Conservation (phyloP, 2,113 vertebrate species). For the Lathamus discolor region DNA sequence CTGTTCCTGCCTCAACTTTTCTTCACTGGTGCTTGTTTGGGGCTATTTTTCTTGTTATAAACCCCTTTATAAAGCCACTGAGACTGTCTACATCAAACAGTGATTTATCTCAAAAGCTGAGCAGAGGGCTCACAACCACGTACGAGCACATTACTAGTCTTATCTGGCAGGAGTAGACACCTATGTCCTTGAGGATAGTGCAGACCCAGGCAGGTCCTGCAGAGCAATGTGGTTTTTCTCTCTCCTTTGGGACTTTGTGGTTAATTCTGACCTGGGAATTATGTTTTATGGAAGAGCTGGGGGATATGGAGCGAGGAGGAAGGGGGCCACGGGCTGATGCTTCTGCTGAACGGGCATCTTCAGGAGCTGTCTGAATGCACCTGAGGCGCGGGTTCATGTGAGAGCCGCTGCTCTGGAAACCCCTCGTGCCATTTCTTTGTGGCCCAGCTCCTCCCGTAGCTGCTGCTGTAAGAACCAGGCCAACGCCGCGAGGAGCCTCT, state of each 20-base stretch:
- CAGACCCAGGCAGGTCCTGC: neutral
- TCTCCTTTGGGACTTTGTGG: neutral
- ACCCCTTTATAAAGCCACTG: neutral
- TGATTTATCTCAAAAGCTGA: neutral
- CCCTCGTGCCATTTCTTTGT: neutral
- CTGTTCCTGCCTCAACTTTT: neutral
- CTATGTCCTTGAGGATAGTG: neutral
- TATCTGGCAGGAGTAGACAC: neutral
- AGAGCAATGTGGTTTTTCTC: neutral
- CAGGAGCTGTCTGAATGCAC: neutral
- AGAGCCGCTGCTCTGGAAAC: neutral
- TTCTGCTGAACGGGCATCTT: neutral
- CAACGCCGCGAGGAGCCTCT: neutral
- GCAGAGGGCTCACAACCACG: neutral
- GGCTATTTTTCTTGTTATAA: neutral
- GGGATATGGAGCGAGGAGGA: neutral
- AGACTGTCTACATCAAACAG: neutral
- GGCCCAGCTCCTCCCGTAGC: neutral
- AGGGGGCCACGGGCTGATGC: neutral
- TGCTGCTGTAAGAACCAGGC: neutral
- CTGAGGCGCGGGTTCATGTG: rapidly evolving
- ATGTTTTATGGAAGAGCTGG: neutral
- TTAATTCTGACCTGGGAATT: neutral
- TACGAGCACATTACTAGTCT: neutral
- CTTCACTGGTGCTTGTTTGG: neutral